phyloP scores from a whole-genome alignment of 2,113 vertebrate genomes.

The Dunckerocampus dactyliophorus region DNA sequence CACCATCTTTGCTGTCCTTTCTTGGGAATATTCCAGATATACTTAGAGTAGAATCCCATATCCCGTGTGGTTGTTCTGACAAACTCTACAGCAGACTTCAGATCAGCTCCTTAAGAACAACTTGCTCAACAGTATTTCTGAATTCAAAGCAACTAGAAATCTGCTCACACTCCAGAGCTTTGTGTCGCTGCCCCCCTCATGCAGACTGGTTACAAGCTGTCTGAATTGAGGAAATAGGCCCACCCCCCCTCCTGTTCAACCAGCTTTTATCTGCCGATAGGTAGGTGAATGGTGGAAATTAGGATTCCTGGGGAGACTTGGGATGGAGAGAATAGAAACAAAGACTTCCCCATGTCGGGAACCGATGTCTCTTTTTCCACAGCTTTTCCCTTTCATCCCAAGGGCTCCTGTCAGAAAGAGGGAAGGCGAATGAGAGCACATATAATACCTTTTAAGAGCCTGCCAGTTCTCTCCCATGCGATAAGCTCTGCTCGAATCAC shows the following conservation, averaged over 20 bases:
- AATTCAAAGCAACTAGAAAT: conserved; percentile 69
- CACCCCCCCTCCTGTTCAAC: conserved; percentile 43
- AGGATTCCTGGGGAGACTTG: conserved; percentile 76
- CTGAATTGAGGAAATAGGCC: conserved; percentile 70
- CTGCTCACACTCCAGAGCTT: conserved; percentile 65
- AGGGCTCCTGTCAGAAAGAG: conserved; percentile 72
- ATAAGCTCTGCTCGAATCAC: conserved; percentile 71
- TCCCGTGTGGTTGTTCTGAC: background rate
- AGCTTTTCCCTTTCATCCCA: conserved; percentile 73
- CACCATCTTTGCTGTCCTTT: conserved; percentile 27
- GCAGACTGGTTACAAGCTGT: conserved; percentile 71
- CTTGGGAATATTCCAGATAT: conserved; percentile 40
- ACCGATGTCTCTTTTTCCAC: conserved; percentile 72
- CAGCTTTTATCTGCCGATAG: conserved; percentile 73
- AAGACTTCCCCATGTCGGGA: conserved; percentile 73
- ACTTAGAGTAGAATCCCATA: background rate
- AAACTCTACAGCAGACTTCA: conserved; percentile 42
- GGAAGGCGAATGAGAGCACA: conserved; percentile 67
- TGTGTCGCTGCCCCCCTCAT: conserved; percentile 53
- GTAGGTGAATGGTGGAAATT: conserved; percentile 75
- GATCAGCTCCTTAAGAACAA: conserved; percentile 55
- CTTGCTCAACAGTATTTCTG: conserved; percentile 44
- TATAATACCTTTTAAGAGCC: conserved; percentile 75
- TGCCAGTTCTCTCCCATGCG: conserved; percentile 72
- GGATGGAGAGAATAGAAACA: conserved; percentile 72